These are phyloP conservation scores for Temnothorax ravouxi DNA, from an alignment of 2,888 invertebrate species.

Conservation along the genomic window DNA sequence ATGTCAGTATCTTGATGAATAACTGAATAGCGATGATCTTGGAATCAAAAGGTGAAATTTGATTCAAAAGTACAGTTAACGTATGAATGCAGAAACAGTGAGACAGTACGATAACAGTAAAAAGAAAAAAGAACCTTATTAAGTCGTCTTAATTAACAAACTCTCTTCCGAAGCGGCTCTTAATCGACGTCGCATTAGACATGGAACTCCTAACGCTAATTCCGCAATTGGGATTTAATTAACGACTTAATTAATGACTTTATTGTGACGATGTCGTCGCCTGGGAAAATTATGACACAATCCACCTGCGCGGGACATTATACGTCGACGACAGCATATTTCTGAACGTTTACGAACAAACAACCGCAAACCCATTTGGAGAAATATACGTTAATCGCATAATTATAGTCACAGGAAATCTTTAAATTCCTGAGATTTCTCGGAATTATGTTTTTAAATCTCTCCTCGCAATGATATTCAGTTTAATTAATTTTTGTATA, in stretches of 20 bases:
- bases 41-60: not conserved
- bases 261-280: conserved; percentile 59
- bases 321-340: conserved; percentile 32
- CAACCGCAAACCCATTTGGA: conserved; percentile 58
- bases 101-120: not conserved
- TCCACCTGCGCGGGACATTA: conserved; percentile 36
- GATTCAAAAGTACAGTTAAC: not conserved
- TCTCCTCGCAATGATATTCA: not conserved
- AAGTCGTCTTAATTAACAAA: conserved; percentile 61
- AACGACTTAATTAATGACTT: conserved; percentile 69
- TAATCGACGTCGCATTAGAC: conserved; percentile 55
- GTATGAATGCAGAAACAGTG: not conserved
- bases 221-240: conserved; percentile 67
- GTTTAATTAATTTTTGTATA: not conserved
- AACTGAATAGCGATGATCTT: not conserved
- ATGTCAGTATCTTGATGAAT: not conserved
- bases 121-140: conserved; percentile 10
- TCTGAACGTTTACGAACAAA: conserved; percentile 57
- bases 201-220: conserved; percentile 60
- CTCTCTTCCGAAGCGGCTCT: conserved; percentile 47
- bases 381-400: conserved; percentile 11
- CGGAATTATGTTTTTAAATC: not conserved
- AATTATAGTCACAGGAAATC: not conserved
- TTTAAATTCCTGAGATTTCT: conserved; percentile 6
- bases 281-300: conserved; percentile 67